Evolutionary conservation across 2,888 invertebrate genomes (phyloP).

Genomic region (Agriotes lineatus): DNA sequence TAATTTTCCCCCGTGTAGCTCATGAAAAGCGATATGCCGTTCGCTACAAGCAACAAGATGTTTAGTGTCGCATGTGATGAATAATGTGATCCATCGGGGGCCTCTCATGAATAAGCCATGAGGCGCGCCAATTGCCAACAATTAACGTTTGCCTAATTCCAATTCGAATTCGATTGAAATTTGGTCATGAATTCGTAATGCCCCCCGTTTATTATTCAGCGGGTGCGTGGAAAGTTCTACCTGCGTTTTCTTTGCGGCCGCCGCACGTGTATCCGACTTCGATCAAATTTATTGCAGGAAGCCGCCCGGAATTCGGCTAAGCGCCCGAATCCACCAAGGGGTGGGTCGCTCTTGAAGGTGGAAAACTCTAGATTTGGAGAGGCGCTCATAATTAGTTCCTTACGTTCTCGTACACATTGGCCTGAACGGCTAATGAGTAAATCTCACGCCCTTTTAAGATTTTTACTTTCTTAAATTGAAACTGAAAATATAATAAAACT

Average conservation of each 20-base stretch:
- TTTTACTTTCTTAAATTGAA: too few relatives aligned
- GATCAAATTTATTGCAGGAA: constrained; percentile 34
- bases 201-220: constrained; percentile 17
- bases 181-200: constrained; percentile 31
- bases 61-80: constrained; percentile 1
- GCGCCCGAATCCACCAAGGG: too few relatives aligned
- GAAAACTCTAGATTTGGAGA: too few relatives aligned
- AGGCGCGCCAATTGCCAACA: constrained; percentile 1
- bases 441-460: too few relatives aligned
- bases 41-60: neutral
- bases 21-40: constrained; percentile 7
- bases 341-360: too few relatives aligned
- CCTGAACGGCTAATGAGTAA: too few relatives aligned
- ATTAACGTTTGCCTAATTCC: constrained; percentile 21
- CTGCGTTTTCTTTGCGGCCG: constrained; percentile 25
- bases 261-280: constrained; percentile 33
- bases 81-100: constrained; percentile 8
- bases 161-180: constrained; percentile 28
- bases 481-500: too few relatives aligned
- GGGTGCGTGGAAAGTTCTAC: constrained; percentile 21
- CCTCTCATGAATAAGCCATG: constrained; percentile 20
- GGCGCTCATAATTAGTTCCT: too few relatives aligned
- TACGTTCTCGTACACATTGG: too few relatives aligned
- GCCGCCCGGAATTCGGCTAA: constrained; percentile 1
- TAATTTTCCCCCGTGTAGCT: neutral